Base-by-base conservation (phyloP, 2,113 vertebrate genomes). In the Phalacrocorax aristotelis region DNA sequence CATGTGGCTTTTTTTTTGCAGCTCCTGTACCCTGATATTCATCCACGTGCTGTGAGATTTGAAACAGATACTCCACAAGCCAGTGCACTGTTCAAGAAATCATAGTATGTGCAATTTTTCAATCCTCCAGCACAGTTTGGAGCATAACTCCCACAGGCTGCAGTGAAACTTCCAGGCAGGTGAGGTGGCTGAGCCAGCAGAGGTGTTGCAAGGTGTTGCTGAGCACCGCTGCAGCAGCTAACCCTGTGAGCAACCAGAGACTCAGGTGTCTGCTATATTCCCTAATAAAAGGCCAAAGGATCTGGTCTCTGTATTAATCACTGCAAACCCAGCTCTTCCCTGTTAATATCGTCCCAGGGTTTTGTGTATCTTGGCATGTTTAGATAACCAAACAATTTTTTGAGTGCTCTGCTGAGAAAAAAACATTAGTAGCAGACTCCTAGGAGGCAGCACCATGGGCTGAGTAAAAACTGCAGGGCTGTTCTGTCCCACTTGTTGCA, bases 171-270 rank as follows among this genome's bases (percentile, higher is more conserved):
- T 51, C 25, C 23, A 55, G 38, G 34, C n/a, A 57, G 52, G 61
- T 0, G 0, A 72, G 27, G 55, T 51, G 55, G n/a, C 60, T 46
- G 87, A 74, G 60, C 51, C 34, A 51, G 46, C 3, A 2, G 38
- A 80, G 29, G 21, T 65, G 26, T 60, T 70, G 36, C 64, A 78
- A 75, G 36, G 48, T 58, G 57, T 44, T 83, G 13, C 60, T 29
- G 79, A n/a, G 29, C 23, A 11, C 40, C 34, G 42, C 42, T 16
- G 79, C 87, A 3, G 1, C 42, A 66, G 66, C 61, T 54, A 83
- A 36, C 4, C 2, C 62, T 7, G 6, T 3, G 27, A 83, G 61
- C 38, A 66, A n/a, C 32, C 0, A 0, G 16, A 64, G 77, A 64
- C 55, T 89, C 72, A 15, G 21, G 74, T 38, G n/a, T 70, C 26